These are phyloP conservation scores for Laterallus jamaicensis DNA, from an alignment of 2,113 vertebrate species.

Conservation along the genomic window DNA sequence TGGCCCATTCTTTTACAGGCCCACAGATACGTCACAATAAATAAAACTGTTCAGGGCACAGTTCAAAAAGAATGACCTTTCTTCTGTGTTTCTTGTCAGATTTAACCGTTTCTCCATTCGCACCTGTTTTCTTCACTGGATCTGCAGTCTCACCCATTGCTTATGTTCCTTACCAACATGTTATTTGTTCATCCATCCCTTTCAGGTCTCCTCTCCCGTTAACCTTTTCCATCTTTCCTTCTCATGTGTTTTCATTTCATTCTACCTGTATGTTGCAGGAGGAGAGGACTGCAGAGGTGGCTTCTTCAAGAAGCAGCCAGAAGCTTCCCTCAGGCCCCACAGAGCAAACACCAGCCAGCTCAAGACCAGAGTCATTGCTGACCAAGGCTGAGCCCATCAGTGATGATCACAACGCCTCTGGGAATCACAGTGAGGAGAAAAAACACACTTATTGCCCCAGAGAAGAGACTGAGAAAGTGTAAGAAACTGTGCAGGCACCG, in stretches of 20 bases:
- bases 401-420: too few species aligned
- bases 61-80: not conserved
- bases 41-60: not conserved
- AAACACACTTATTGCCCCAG: too few species aligned
- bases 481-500: too few species aligned
- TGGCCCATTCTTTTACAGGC: not conserved
- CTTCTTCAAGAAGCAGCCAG: too few species aligned
- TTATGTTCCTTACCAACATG: not conserved
- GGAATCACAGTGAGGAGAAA: too few species aligned
- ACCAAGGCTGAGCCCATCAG: too few species aligned
- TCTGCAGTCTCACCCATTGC: rapidly evolving
- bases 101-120: not conserved
- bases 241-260: not conserved
- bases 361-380: too few species aligned
- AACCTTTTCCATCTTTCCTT: not conserved
- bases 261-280: not conserved
- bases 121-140: not conserved
- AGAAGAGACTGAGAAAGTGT: too few species aligned
- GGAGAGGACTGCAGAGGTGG: too few species aligned
- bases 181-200: rapidly evolving
- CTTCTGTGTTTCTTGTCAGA: not conserved
- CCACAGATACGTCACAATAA: not conserved
- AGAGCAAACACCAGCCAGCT: too few species aligned
- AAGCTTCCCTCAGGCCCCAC: too few species aligned
- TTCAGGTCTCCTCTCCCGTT: not conserved